A percentile compares a stretch with the other conserved stretches of the same genome.
phyloP scores from a whole-genome alignment of 2,888 invertebrate genomes.

The Watsonalla cultraria region DNA sequence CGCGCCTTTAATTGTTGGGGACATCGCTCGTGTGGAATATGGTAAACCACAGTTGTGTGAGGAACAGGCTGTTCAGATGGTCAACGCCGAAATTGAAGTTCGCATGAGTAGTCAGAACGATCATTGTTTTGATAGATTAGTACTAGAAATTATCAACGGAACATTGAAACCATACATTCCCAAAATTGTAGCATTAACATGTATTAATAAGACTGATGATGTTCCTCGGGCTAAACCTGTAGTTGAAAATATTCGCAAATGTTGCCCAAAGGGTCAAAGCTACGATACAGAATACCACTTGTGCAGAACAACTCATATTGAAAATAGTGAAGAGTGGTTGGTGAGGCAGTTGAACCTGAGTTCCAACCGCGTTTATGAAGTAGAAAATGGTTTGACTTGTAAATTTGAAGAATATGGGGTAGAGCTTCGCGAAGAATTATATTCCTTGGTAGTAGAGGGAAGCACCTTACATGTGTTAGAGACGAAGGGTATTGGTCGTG shows the following conservation, averaged over 20 bases:
- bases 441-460: slow-evolving; percentile 40
- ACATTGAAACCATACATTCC: slow-evolving; percentile 46
- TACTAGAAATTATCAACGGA: slow-evolving; percentile 46
- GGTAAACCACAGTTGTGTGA: slow-evolving; percentile 51
- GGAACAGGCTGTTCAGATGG: slow-evolving; percentile 28
- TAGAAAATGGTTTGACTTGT: slow-evolving; percentile 50
- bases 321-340: slow-evolving; percentile 39
- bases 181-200: slow-evolving; percentile 49
- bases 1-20: slow-evolving; percentile 44
- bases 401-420: slow-evolving; percentile 53
- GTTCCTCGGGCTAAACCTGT: slow-evolving; percentile 23
- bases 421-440: slow-evolving; percentile 45
- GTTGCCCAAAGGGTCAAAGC: slow-evolving; percentile 55
- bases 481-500: slow-evolving; percentile 22
- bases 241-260: slow-evolving; percentile 55
- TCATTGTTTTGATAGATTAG: slow-evolving; percentile 54
- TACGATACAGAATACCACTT: slow-evolving; percentile 52
- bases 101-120: slow-evolving; percentile 19
- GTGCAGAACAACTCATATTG: slow-evolving; percentile 36
- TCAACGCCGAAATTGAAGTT: slow-evolving; percentile 25
- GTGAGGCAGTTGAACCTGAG: slow-evolving; percentile 32
- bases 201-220: slow-evolving; percentile 37
- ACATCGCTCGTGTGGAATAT: slow-evolving; percentile 34
- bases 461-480: slow-evolving; percentile 38
- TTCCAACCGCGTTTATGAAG: slow-evolving; percentile 43